Base-by-base conservation (phyloP, 2,797 vertebrate genomes). In the Poecile montanus region DNA sequence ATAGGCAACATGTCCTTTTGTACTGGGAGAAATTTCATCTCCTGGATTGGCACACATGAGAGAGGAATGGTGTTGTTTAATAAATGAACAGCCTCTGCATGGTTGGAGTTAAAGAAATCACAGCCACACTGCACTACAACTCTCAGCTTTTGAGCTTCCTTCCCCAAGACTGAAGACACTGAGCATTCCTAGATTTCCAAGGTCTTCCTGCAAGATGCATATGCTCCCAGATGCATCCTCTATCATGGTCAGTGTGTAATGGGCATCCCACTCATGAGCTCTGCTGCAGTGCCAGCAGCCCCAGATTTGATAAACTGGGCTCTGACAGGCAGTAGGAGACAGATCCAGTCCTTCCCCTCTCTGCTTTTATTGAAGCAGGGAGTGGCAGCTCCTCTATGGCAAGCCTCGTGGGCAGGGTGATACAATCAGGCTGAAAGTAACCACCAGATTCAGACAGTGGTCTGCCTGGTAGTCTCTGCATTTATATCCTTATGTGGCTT, bases 11-110 rank as follows among this genome's bases (percentile, higher is more conserved):
- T 66, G 42, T 81, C 54, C n/a, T 50, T 40, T 42, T 61, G 66
- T 60, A 70, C 20, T 50, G 42, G 60, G 85, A 62, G 53, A 94
- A 85, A 83, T 62, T 71, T 67, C 8, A 62, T 56, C 7, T 47
- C n/a, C 51, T 70, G 36, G 68, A 82, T 7, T 0, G 0, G 22
- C 3, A 3, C 0, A 3, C 13, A 13, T 7, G n/a, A 81, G 42
- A 47, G 50, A 86, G 20, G 27, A 81, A 72, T 8, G 17, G 25
- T 88, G 45, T 32, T 65, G 8, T 40, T 73, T 62, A 58, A 13
- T 13, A n/a, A 73, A 62, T 6, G 29, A 48, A 48, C 17, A 56
- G 56, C 13, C 34, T 76, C 63, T 87, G 25, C 51, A 25, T 40
- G 5, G 32, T 53, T 82, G n/a, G 29, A 82, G 22, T 79, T n/a